Evolutionary conservation across 2,888 invertebrate genomes (phyloP).

Genomic region (Acanthosoma haemorrhoidale): DNA sequence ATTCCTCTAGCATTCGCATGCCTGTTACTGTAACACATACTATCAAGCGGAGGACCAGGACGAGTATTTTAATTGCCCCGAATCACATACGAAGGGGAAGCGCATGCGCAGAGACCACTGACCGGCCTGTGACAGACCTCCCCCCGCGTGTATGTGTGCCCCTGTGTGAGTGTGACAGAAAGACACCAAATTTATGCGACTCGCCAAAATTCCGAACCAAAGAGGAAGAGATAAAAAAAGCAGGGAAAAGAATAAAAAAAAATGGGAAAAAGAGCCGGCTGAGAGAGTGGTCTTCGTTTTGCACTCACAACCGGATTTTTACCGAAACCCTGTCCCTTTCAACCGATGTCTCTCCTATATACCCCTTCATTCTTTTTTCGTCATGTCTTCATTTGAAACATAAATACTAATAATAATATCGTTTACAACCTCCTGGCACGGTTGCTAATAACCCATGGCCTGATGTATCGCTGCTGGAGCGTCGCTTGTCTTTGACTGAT

Average conservation of each 20-base stretch:
- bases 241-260: neutral
- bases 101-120: neutral
- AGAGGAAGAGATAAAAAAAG: constrained; percentile 35
- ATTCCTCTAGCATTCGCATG: no score
- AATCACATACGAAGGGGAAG: neutral
- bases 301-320: constrained; percentile 38
- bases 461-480: no score
- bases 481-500: no score
- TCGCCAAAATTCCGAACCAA: constrained; percentile 34
- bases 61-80: constrained; percentile 14
- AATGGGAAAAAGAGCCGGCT: neutral
- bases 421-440: neutral
- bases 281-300: constrained; percentile 29
- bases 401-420: constrained; percentile 5
- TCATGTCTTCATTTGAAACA: constrained; percentile 3
- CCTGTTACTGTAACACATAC: no score
- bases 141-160: neutral
- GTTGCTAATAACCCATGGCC: neutral
- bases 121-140: neutral
- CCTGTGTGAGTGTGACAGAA: constrained; percentile 23
- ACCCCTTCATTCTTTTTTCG: neutral
- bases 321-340: constrained; percentile 36
- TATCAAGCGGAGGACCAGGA: neutral
- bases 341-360: neutral
- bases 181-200: constrained; percentile 39